Base-by-base conservation (phyloP, 2,113 vertebrate genomes). In the Suncus etruscus region DNA sequence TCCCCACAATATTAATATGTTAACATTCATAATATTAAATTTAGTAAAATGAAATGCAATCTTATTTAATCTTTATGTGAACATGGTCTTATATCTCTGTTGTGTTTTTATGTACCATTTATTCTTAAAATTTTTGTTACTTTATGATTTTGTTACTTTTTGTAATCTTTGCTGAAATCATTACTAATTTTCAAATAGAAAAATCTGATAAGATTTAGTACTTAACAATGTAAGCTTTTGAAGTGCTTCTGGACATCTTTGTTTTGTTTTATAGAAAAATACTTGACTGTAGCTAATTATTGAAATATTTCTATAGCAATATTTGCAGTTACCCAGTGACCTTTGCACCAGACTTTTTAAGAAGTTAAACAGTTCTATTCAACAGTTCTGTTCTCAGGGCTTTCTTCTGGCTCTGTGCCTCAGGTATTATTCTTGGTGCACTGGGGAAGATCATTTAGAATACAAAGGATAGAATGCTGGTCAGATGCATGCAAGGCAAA, bases 171-270 rank as follows among this genome's bases (percentile, higher is more conserved):
- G 12, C 66, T 86, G 72, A 91, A 92, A 70, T 80, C 72, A 51
- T 61, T 81, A 48, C 31, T 58, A 68, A 70, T 48, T 39, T 45
- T 63, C 29, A 75, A 22, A 63, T 89, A 75, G 22, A 22, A 80
- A 87, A 78, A 2, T 88, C 14, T 91, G n/a, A 8, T 91, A 51
- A 82, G 72, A 74, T 29, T 86, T 87, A 81, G 12, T 80, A 58
- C 15, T 72, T 91, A 70, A 54, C n/a, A 84, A 75, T 31, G 54
- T 51, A 85, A 51, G 50, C 72, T 15, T 69, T 47, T 75, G 39
- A 18, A 32, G 20, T 29, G 4, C 10, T 61, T 86, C 51, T 87
- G 20, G 11, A 83, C 1, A 3, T 79, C 65, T 66, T 29, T 9
- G 65, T 27, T 66, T 58, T 58, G 12, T 16, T 83, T 83, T 25